These are phyloP conservation scores for Hemibagrus guttatus DNA, from an alignment of 2,797 vertebrate genomes.

Conservation along the genomic window DNA sequence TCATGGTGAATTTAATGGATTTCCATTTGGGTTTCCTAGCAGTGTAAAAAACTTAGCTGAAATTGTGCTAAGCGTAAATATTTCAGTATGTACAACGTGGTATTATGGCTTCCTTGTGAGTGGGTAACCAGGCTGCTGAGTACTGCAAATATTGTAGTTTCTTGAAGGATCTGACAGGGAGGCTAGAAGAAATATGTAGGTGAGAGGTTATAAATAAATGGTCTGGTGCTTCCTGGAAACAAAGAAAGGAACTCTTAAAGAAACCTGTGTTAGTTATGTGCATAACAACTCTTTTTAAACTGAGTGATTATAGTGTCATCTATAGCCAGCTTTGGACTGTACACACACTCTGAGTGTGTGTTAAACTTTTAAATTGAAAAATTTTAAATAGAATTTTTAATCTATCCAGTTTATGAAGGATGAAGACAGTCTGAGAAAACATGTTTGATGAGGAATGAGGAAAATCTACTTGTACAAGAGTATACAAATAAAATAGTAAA, in stretches of 20 bases:
- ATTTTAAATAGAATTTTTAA: neutral
- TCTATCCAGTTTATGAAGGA: neutral
- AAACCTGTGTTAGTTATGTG: neutral
- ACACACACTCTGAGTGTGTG: neutral
- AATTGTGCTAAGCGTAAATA: neutral
- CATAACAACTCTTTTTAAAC: neutral
- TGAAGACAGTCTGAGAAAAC: neutral
- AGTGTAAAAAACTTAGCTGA: neutral
- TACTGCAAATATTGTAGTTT: neutral
- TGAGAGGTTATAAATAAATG: neutral
- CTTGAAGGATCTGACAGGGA: neutral
- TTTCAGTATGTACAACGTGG: neutral
- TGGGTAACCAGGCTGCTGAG: neutral
- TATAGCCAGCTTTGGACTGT: neutral
- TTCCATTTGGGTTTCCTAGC: neutral
- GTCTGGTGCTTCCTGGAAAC: neutral
- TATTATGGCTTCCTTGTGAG: neutral
- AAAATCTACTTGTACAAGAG: neutral
- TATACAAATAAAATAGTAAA: neutral
- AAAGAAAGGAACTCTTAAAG: neutral
- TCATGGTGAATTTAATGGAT: neutral
- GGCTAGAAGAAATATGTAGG: neutral
- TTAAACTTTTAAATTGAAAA: neutral
- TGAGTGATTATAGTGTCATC: neutral
- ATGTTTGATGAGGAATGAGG: neutral